Conservation (phyloP, 37 sponge, comb jelly and placozoan genomes). For the Bolinopsis microptera region DNA sequence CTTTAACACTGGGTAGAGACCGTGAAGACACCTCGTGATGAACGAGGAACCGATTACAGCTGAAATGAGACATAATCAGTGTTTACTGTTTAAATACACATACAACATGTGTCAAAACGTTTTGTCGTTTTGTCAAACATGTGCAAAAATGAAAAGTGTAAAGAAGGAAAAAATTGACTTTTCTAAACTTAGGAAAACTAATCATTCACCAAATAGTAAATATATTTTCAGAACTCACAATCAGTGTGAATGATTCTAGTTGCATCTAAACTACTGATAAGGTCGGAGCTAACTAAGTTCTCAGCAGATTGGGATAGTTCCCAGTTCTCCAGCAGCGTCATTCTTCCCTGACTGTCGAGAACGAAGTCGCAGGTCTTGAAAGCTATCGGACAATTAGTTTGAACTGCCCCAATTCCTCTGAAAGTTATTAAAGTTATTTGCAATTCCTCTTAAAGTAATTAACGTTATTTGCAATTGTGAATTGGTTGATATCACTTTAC, state of each 20-base stretch:
- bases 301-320: background rate
- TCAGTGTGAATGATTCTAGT: conserved; percentile 28
- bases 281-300: background rate
- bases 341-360: conserved; percentile 48
- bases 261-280: conserved; percentile 28
- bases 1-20: conserved; percentile 15
- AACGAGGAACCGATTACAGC: conserved; percentile 32
- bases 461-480: too few species aligned
- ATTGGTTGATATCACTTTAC: too few species aligned
- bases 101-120: too few species aligned
- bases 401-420: conserved; percentile 17
- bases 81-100: too few species aligned
- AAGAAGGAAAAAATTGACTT: too few species aligned
- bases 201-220: too few species aligned
- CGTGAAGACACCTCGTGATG: conserved; percentile 13
- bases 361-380: conserved; percentile 58
- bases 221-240: conserved; percentile 50
- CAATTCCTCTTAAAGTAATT: too few species aligned
- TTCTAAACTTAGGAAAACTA: too few species aligned
- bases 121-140: too few species aligned
- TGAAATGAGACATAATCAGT: background rate
- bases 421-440: background rate
- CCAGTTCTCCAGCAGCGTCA: conserved; percentile 19
- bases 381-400: conserved; percentile 41
- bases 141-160: too few species aligned